phyloP scores from a whole-genome alignment of 1,140 invertebrate species.

The Olivierus martensii region DNA sequence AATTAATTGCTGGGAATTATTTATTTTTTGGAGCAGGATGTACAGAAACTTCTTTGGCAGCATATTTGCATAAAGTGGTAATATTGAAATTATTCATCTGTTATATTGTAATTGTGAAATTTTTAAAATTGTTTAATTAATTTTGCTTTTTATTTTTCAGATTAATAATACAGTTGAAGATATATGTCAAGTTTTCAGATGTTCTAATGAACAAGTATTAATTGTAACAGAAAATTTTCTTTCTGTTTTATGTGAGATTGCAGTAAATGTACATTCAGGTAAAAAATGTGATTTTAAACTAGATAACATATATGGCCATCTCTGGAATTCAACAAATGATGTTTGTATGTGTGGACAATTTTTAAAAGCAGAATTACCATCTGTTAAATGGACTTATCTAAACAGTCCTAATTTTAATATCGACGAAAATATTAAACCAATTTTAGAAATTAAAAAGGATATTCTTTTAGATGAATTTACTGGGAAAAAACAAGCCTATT shows the following conservation, averaged over 20 bases:
- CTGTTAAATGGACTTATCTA: too few species aligned
- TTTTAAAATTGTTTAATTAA: too few species aligned
- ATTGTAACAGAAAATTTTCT: background rate
- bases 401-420: too few species aligned
- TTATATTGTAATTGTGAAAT: too few species aligned
- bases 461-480: conserved; percentile 7
- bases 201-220: background rate
- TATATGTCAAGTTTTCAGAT: background rate
- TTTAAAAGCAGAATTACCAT: background rate
- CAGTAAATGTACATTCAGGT: background rate
- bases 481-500: background rate
- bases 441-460: too few species aligned
- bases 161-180: conserved; percentile 29
- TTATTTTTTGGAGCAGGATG: conserved; percentile 5
- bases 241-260: background rate
- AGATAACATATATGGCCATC: background rate
- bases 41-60: conserved; percentile 14
- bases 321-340: background rate
- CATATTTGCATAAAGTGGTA: too few species aligned
- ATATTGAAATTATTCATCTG: too few species aligned
- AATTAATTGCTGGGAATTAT: conserved; percentile 1
- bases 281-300: background rate
- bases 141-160: conserved; percentile 31
- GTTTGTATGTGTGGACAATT: background rate
- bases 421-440: too few species aligned